These are phyloP conservation scores for Buteo buteo DNA, from an alignment of 2,113 vertebrate genomes.

Conservation along the genomic window DNA sequence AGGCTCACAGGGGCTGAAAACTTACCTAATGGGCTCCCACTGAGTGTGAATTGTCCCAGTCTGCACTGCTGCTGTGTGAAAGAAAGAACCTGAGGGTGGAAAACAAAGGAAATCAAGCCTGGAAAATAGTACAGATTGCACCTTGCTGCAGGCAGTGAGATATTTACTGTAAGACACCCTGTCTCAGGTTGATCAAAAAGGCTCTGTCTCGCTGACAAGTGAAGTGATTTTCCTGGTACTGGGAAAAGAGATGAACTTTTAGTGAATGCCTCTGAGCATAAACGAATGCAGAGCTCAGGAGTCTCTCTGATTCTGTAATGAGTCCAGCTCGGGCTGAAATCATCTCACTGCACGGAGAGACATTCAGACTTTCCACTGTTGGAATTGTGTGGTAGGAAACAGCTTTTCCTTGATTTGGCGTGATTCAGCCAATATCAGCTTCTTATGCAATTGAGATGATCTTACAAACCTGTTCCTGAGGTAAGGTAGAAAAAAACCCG, in stretches of 20 bases:
- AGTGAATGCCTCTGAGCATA: not conserved
- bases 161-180: not conserved
- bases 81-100: not conserved
- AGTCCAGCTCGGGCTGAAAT: not conserved
- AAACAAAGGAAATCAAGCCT: not conserved
- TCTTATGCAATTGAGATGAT: not conserved
- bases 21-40: not conserved
- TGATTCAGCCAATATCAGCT: not conserved
- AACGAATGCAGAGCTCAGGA: not conserved
- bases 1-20: not conserved
- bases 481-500: not conserved
- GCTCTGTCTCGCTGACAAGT: not conserved
- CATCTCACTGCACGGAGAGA: not conserved
- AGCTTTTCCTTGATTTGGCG: not conserved
- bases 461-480: not conserved
- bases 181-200: not conserved
- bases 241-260: not conserved
- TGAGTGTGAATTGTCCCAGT: not conserved
- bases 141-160: not conserved
- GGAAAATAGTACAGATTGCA: not conserved
- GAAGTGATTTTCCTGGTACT: not conserved
- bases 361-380: rapidly evolving
- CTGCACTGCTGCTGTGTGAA: not conserved
- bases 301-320: not conserved
- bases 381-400: rapidly evolving